These are phyloP conservation scores for Pteropus alecto DNA, from an alignment of 2,113 vertebrate species.

Conservation along the genomic window DNA sequence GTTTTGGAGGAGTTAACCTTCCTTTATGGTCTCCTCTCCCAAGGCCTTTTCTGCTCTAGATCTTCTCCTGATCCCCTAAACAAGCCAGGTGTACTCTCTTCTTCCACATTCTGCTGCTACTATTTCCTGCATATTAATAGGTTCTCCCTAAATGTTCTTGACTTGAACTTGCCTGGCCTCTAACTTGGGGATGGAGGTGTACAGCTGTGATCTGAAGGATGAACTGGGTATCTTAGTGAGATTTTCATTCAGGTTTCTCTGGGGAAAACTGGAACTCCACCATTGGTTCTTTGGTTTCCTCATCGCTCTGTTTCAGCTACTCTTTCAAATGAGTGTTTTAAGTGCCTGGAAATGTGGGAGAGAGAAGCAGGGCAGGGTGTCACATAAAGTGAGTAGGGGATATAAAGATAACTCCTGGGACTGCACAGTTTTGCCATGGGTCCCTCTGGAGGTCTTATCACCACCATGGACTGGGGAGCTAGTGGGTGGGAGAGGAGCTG, in stretches of 20 bases:
- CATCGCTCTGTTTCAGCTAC: not conserved
- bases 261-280: not conserved
- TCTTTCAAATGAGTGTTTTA: not conserved
- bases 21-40: not conserved
- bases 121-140: not conserved
- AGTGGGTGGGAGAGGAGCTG: not conserved
- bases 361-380: not conserved
- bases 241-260: not conserved
- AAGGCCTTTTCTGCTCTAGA: not conserved
- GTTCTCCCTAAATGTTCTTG: not conserved
- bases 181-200: not conserved
- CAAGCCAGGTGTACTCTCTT: not conserved
- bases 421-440: not conserved
- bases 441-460: not conserved
- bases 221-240: not conserved
- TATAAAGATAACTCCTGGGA: not conserved
- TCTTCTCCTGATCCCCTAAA: not conserved
- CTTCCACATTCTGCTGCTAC: not conserved
- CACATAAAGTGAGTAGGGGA: not conserved
- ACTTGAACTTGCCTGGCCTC: not conserved
- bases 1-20: not conserved
- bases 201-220: slow-evolving; percentile 6
- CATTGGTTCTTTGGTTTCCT: not conserved
- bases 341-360: not conserved
- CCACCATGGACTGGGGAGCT: not conserved